Base-by-base conservation (phyloP, 2,797 vertebrate species). In the Enteromius treurensis region DNA sequence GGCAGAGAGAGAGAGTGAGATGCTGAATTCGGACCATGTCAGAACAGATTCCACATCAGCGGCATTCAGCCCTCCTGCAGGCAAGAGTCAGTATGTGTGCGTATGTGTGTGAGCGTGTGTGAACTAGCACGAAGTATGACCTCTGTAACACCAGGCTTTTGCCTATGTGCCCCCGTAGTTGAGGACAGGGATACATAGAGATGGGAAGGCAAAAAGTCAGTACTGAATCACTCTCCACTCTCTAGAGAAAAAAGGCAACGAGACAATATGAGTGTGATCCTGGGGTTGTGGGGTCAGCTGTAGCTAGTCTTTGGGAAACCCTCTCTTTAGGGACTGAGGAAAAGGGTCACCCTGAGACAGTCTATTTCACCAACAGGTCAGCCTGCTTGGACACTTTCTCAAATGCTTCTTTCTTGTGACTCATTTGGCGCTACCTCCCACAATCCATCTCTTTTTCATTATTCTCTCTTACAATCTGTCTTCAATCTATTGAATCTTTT, bases 21-120 rank as follows among this genome's bases (percentile, higher is more conserved):
- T 86, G 87, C 84, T 86, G 87, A 90, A 86, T 90, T 89, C 85
- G 76, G 88, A 91, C 88, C 85, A 88, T 92, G 90, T 92, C 91
- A 89, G 87, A 91, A 90, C 76, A 86, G 77, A 87, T 85, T 86
- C 51, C 79, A 87, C 86, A 91, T 93, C 90, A 91, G 88, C 90
- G 86, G 82, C 87, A 90, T 82, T 91, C 90, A 87, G 85, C 81
- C 91, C 47, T 80, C 82, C 82, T 76, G 80, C 85, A 58, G 83
- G 51, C 90, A 88, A 90, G 87, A 64, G 60, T 88, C 74, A 84
- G 69, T 86, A 80, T 89, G 88, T 86, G 55, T 85, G 88, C 80
- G 82, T 82, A 83, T 62, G 83, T 81, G 82, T 58, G 85, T 85
- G 37, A 84, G 88, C 79, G 82, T 85, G 79, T 83, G 79, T 60